A percentile compares a stretch with the other conserved stretches of the same genome.
Conservation (phyloP, 2,113 vertebrate genomes). For the Ursus arctos region DNA sequence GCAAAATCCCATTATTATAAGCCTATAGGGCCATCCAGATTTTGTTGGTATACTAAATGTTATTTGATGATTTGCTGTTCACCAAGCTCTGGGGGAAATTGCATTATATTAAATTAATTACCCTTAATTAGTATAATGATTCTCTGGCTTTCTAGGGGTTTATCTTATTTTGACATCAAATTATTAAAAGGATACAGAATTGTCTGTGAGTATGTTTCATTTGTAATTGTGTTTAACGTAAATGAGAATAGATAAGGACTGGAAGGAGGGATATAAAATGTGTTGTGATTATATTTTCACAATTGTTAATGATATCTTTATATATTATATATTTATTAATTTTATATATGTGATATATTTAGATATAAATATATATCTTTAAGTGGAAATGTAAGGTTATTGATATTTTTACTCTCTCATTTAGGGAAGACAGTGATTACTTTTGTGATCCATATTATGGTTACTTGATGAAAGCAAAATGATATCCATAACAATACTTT, state of each 20-base stretch:
- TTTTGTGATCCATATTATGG: background rate
- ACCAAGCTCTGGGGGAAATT: slow-evolving; percentile 37
- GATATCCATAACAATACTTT: background rate
- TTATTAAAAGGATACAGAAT: background rate
- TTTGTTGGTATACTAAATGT: slow-evolving; percentile 10
- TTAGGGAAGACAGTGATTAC: background rate
- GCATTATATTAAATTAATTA: slow-evolving; percentile 67
- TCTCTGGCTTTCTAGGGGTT: slow-evolving; percentile 16
- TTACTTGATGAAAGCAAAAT: background rate
- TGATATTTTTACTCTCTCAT: background rate
- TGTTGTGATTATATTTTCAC: slow-evolving; percentile 21
- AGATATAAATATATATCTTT: background rate
- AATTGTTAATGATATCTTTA: background rate
- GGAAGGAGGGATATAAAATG: background rate
- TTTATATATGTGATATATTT: background rate
- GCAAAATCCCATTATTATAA: slow-evolving; percentile 35
- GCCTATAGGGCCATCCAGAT: background rate
- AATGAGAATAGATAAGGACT: background rate
- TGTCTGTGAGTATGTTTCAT: background rate
- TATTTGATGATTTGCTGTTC: slow-evolving; percentile 24
- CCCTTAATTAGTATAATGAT: slow-evolving; percentile 63
- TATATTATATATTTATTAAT: background rate
- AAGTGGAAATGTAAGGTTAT: background rate
- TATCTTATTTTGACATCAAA: slow-evolving; percentile 52
- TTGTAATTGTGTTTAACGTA: background rate